Evolutionary conservation across 2,888 invertebrate species (phyloP).

Genomic region (Glyphotaelius pellucidus): DNA sequence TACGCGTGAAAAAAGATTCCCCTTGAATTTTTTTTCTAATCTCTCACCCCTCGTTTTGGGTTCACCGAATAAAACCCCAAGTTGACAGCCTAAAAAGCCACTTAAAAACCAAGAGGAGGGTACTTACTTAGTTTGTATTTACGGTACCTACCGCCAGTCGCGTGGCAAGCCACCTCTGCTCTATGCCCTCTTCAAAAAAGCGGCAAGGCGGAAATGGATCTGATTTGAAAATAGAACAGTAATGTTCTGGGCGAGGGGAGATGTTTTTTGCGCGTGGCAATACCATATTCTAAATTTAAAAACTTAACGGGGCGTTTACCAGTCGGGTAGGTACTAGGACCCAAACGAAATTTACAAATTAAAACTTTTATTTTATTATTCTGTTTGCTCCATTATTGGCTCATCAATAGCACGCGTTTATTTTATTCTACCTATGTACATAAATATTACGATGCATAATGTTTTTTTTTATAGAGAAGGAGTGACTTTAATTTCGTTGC

Average conservation of each 20-base stretch:
- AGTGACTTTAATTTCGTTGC: too few species aligned
- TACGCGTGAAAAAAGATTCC: constrained; percentile 9
- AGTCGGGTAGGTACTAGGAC: neutral
- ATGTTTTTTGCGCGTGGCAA: constrained; percentile 8
- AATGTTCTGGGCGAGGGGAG: neutral
- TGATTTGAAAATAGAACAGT: neutral
- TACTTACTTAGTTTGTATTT: neutral
- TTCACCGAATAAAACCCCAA: constrained; percentile 21
- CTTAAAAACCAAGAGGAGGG: constrained; percentile 29
- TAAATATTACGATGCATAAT: too few species aligned
- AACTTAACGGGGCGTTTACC: neutral
- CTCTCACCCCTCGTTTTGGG: constrained; percentile 9
- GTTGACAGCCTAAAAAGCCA: constrained; percentile 40
- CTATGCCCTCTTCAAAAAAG: constrained; percentile 31
- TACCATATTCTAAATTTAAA: neutral
- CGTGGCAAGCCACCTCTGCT: constrained; percentile 22
- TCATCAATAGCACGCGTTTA: neutral
- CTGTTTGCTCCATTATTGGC: neutral
- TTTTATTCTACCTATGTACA: too few species aligned
- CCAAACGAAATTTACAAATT: neutral
- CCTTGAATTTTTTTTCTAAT: neutral
- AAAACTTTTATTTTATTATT: neutral
- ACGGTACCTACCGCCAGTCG: neutral
- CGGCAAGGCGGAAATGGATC: constrained; percentile 16
- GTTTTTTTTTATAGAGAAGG: too few species aligned